These are phyloP conservation scores for Ganaspis brasiliensis DNA, from an alignment of 2,888 invertebrate genomes.

Conservation along the genomic window DNA sequence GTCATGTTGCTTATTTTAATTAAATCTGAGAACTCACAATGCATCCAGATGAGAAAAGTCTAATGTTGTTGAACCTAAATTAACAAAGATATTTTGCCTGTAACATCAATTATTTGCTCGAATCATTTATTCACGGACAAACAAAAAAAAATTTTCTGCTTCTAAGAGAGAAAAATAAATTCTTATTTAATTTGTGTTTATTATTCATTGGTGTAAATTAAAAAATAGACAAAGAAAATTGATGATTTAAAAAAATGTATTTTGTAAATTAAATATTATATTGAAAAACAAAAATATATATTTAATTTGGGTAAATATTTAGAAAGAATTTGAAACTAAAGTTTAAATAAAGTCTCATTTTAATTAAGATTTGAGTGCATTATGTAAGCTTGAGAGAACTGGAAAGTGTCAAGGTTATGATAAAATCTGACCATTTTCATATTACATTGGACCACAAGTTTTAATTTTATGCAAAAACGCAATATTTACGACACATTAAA, in stretches of 20 bases:
- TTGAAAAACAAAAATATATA: background rate
- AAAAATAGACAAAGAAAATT: too few relatives aligned
- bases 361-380: background rate
- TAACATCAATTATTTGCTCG: background rate
- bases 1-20: constrained; percentile 64
- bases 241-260: too few relatives aligned
- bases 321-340: background rate
- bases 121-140: background rate
- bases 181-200: background rate
- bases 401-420: constrained; percentile 20
- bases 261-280: background rate
- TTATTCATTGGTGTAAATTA: background rate
- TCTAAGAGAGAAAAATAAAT: background rate
- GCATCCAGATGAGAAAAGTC: constrained; percentile 52
- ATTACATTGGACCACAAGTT: background rate
- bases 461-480: background rate
- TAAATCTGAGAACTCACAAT: constrained; percentile 48
- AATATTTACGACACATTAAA: background rate
- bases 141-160: background rate
- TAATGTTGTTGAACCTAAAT: constrained; percentile 60
- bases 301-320: background rate
- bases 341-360: background rate
- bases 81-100: constrained; percentile 5
- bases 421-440: background rate
- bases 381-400: constrained; percentile 9